Percentiles rank a stretch among this genome's conserved stretches.
Evolutionary conservation across 2,113 vertebrate species (phyloP).

Genomic region (Grammomys surdaster): DNA sequence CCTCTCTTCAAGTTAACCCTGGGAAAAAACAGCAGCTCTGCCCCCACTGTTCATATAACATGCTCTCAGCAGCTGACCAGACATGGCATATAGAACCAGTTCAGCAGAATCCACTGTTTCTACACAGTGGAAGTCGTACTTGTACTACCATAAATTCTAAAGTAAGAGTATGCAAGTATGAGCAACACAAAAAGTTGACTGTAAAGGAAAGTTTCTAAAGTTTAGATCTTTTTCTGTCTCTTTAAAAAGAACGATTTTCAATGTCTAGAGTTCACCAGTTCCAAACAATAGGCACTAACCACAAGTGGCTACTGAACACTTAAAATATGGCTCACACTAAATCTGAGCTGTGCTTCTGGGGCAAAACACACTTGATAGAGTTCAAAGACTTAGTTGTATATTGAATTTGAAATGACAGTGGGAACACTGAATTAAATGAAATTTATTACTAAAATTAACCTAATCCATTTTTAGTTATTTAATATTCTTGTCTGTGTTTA

Average conservation of each 20-base stretch:
- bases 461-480: constrained; percentile 23
- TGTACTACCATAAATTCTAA: background rate
- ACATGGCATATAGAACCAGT: rapidly evolving
- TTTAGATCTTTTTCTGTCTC: constrained; percentile 13
- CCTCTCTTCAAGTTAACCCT: background rate
- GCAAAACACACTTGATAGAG: background rate
- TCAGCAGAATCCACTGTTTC: background rate
- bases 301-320: background rate
- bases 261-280: background rate
- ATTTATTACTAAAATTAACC: constrained; percentile 33
- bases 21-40: background rate
- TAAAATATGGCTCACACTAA: background rate
- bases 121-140: background rate
- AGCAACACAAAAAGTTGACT: background rate
- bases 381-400: constrained; percentile 30
- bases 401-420: background rate
- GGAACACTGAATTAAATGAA: constrained; percentile 1
- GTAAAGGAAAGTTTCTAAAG: constrained; percentile 1
- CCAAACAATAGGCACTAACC: background rate
- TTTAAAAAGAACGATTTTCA: constrained; percentile 7
- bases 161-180: background rate
- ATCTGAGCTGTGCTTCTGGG: background rate
- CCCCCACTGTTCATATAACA: background rate
- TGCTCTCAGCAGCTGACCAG: background rate
- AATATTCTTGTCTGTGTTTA: background rate